A percentile compares a stretch with the other conserved stretches of the same genome.
These are phyloP conservation scores for Periophthalmodon schlosseri DNA, from an alignment of 2,113 vertebrate species.

Conservation along the genomic window DNA sequence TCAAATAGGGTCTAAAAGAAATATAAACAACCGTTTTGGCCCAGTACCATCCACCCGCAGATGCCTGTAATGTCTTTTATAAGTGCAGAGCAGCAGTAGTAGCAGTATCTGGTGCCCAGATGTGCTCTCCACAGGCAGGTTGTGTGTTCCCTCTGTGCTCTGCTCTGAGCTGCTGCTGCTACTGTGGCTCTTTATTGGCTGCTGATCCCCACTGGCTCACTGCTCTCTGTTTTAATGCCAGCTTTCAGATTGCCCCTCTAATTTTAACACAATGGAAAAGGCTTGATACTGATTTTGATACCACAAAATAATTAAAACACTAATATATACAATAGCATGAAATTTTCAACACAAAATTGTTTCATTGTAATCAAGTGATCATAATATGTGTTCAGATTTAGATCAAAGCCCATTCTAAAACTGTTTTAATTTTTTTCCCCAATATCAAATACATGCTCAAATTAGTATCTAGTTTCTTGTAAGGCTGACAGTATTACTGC, in stretches of 20 bases:
- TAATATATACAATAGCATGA: background rate
- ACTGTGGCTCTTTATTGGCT: slow-evolving; percentile 48
- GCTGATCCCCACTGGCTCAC: slow-evolving; percentile 52
- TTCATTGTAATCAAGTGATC: no score
- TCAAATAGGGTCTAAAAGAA: no score
- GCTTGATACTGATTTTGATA: background rate
- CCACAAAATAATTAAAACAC: background rate
- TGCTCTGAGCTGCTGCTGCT: background rate
- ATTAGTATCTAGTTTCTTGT: no score
- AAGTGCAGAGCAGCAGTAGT: background rate
- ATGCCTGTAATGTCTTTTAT: background rate
- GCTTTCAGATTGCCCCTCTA: slow-evolving; percentile 30
- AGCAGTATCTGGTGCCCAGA: slow-evolving; percentile 34
- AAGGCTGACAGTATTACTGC: no score
- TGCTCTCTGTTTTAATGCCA: slow-evolving; percentile 36
- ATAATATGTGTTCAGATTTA: no score
- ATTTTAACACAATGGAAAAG: background rate
- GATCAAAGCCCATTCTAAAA: no score
- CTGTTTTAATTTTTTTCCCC: no score
- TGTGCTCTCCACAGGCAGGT: slow-evolving; percentile 10
- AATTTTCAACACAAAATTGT: no score
- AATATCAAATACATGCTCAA: no score
- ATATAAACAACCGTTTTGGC: background rate
- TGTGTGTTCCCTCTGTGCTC: slow-evolving; percentile 33
- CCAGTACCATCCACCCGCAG: no score